Evolutionary conservation across 2,797 vertebrate species (phyloP).

Genomic region (Trematomus bernacchii): DNA sequence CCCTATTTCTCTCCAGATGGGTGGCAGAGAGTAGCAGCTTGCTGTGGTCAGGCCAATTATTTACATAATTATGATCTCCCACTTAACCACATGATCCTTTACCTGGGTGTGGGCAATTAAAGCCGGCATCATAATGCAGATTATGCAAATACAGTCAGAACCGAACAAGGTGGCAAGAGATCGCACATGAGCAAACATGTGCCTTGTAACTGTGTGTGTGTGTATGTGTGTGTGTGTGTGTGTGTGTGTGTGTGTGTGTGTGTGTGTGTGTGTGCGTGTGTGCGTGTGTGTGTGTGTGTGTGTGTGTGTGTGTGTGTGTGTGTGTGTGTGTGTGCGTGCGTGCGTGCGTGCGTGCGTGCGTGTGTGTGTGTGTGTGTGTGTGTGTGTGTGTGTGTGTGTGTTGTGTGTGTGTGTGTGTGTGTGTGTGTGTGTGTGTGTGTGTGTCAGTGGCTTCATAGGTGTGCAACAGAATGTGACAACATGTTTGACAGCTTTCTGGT

Average conservation of each 20-base stretch:
- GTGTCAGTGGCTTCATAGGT: not conserved
- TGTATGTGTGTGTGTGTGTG: slow-evolving; percentile 8
- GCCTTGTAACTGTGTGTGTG: slow-evolving; percentile 51
- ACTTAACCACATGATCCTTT: slow-evolving; percentile 99
- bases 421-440: no score
- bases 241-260: slow-evolving; percentile 6
- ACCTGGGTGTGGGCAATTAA: slow-evolving; percentile 97
- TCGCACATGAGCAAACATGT: slow-evolving; percentile 80
- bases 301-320: not conserved
- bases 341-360: not conserved
- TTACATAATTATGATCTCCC: slow-evolving; percentile 99
- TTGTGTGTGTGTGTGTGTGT: no score
- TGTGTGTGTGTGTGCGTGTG: slow-evolving; percentile 2
- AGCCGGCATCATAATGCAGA: slow-evolving; percentile 96
- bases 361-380: not conserved
- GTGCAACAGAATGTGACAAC: slow-evolving; percentile 44
- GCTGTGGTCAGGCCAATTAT: slow-evolving; percentile 98
- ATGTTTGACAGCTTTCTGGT: slow-evolving; percentile 27
- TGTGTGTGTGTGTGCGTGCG: not conserved
- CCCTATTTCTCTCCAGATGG: slow-evolving; percentile 89
- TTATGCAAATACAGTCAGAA: slow-evolving; percentile 94
- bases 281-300: not conserved
- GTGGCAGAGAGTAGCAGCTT: slow-evolving; percentile 95
- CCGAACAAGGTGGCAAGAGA: slow-evolving; percentile 88
- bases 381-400: not conserved